Conservation (phyloP, 2,113 vertebrate species). For the Accipiter cooperii region DNA sequence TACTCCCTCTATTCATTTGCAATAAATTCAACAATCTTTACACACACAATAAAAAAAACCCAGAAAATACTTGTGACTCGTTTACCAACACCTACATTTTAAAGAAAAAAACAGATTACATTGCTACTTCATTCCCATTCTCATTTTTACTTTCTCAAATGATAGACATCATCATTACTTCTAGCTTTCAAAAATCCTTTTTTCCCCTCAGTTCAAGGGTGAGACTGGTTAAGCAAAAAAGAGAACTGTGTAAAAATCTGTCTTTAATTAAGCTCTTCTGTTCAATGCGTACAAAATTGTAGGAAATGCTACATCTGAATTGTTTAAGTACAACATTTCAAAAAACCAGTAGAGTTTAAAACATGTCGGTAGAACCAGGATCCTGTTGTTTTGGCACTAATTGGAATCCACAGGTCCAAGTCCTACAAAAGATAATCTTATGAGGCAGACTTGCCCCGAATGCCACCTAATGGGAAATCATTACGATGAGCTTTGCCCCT, state of each 20-base stretch:
- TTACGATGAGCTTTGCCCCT: constrained; percentile 6
- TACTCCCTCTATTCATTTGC: neutral
- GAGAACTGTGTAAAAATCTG: neutral
- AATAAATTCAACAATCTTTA: neutral
- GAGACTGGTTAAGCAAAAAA: neutral
- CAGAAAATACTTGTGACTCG: neutral
- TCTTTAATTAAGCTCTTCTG: neutral
- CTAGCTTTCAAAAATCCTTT: neutral
- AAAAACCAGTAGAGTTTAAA: neutral
- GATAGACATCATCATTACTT: neutral
- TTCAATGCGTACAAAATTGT: neutral
- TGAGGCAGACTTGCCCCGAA: neutral
- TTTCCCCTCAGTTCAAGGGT: neutral
- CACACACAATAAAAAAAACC: neutral
- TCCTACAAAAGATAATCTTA: neutral
- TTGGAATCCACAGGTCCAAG: neutral
- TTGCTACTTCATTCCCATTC: neutral
- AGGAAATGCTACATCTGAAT: neutral
- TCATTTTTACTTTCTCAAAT: neutral
- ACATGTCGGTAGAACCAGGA: neutral
- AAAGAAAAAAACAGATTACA: neutral
- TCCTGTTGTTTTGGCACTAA: neutral
- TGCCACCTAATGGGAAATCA: neutral
- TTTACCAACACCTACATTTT: neutral
- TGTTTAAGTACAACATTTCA: neutral